Base-by-base conservation (phyloP, 2,113 vertebrate species). In the Actinemys pallida region DNA sequence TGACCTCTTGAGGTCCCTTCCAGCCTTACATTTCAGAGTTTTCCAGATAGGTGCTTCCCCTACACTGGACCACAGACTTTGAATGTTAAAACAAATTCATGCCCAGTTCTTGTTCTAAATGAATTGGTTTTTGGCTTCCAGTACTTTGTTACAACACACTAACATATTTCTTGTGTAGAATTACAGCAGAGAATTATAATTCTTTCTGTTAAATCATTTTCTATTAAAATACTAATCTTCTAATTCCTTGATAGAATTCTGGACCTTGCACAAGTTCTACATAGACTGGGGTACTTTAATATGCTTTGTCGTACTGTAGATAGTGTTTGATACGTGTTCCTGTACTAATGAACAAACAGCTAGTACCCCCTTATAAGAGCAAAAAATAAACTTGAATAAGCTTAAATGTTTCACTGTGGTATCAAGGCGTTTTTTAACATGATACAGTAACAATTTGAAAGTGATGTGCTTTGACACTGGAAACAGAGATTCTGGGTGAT, bases 51-150 rank as follows among this genome's bases (percentile, higher is more conserved):
- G 69, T 84, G 5, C 56, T 75, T n/a, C 14, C 53, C 83, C 54
- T 94, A 84, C 54, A 93, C 95, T 56, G 89, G 92, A 95, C 82
- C 80, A 80, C 86, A 95, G 31, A 56, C 89, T 87, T 88, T 75
- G 83, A 80, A 90, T 78, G 24, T 91, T 31, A 76, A 80, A 25
- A 29, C 16, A 78, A 72, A 75, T 45, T 24, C 81, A 84, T 96
- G 88, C 85, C 90, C 83, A 72, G 69, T 93, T 95, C 85, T 94
- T 96, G 19, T 50, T 94, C 87, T 87, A 98, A 98, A 98, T 98
- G 98, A 98, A 98, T 98, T 98, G 98, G 98, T 98, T 98, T 98
- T 97, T 93, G 92, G 84, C 95, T 96, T 97, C 86, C 47, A 78
- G 52, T 82, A 56, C 94, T 97, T 88, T 91, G 87, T 95, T 93